These are phyloP conservation scores for Eleutherodactylus coqui DNA, from an alignment of 2,797 vertebrate species.

Conservation along the genomic window DNA sequence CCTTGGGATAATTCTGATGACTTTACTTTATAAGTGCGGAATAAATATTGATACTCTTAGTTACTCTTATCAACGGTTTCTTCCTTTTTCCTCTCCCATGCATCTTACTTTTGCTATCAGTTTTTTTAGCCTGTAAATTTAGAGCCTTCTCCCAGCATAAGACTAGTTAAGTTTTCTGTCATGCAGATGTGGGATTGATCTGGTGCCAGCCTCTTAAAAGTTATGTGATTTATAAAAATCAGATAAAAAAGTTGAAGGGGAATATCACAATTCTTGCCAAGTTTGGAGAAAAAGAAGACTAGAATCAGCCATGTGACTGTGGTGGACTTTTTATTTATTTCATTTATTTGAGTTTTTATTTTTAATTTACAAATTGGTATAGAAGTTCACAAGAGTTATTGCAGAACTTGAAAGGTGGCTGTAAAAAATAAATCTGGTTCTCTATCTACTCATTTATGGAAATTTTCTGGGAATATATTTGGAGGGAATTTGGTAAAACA, in stretches of 20 bases:
- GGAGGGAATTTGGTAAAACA: neutral
- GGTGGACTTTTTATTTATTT: constrained; percentile 47
- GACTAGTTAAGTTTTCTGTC: constrained; percentile 69
- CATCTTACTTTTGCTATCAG: neutral
- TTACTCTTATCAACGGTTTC: neutral
- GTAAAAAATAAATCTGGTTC: neutral
- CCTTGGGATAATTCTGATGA: neutral
- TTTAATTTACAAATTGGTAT: constrained; percentile 46
- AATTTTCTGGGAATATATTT: neutral
- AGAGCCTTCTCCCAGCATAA: neutral
- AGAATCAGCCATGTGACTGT: constrained; percentile 51
- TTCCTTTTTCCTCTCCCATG: neutral
- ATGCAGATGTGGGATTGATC: constrained; percentile 75
- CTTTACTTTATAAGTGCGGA: neutral
- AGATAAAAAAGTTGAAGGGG: constrained; percentile 63
- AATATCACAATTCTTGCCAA: constrained; percentile 64
- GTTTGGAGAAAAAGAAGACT: constrained; percentile 55
- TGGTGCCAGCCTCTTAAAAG: constrained; percentile 72
- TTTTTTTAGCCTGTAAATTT: neutral
- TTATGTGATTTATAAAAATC: constrained; percentile 69
- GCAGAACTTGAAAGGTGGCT: neutral
- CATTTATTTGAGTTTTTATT: constrained; percentile 44
- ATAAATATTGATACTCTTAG: neutral
- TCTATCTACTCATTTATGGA: neutral
- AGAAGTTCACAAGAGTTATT: constrained; percentile 24